Conservation (phyloP, 2,797 vertebrate species). For the Tympanoctomys barrerae region DNA sequence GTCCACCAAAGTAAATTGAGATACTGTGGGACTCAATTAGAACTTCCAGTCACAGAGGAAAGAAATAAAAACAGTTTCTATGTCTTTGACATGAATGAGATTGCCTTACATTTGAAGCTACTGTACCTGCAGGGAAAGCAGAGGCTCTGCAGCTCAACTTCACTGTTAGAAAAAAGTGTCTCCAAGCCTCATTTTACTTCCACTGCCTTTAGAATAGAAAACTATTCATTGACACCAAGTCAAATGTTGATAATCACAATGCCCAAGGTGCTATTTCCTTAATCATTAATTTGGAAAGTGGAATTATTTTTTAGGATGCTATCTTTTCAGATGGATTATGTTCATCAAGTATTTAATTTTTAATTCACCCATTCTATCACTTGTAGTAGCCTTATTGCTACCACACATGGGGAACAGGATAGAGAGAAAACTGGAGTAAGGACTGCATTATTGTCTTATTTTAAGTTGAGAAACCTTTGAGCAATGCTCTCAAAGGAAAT, state of each 20-base stretch:
- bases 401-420: conserved; percentile 5
- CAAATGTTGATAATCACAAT: conserved; percentile 59
- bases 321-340: conserved; percentile 69
- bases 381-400: conserved; percentile 72
- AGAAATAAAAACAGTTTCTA: background rate
- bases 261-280: background rate
- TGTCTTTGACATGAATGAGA: background rate
- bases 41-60: background rate
- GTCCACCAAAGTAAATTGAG: conserved; percentile 2
- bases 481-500: conserved; percentile 75
- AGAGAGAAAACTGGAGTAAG: conserved; percentile 70
- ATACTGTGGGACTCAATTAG: background rate
- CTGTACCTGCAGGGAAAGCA: background rate
- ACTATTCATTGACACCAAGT: background rate
- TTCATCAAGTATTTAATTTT: conserved; percentile 70
- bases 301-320: conserved; percentile 69
- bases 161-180: too few species aligned
- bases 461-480: conserved; percentile 71
- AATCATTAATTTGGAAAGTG: conserved; percentile 62
- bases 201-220: background rate
- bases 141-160: background rate
- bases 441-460: conserved; percentile 77
- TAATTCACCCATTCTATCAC: conserved; percentile 65
- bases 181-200: background rate
- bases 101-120: background rate